These are phyloP conservation scores for Automeris io DNA, from an alignment of 2,888 invertebrate genomes.

Conservation along the genomic window DNA sequence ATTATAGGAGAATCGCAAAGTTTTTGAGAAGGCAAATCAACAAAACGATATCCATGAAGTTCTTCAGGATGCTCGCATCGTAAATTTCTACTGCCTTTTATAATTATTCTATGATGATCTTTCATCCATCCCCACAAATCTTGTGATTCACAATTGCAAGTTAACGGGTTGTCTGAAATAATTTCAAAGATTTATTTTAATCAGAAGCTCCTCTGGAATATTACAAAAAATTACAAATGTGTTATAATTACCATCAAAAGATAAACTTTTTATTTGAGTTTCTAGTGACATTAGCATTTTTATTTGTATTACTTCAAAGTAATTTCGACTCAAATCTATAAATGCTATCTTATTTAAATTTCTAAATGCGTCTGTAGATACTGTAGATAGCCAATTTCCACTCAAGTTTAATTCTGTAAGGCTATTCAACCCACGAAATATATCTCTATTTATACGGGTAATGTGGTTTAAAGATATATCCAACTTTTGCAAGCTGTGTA, in stretches of 20 bases:
- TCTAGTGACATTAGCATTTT: conserved; percentile 87
- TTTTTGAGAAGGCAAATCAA: conserved; percentile 86
- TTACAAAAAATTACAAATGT: not conserved
- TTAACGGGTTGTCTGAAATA: conserved; percentile 88
- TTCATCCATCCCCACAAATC: conserved; percentile 95
- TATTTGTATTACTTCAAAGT: conserved; percentile 86
- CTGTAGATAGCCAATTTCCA: conserved; percentile 88
- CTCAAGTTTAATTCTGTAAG: conserved; percentile 86
- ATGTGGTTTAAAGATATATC: conserved; percentile 91
- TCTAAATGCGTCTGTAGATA: conserved; percentile 87
- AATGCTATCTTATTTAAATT: conserved; percentile 84
- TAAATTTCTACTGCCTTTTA: conserved; percentile 78
- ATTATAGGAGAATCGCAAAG: conserved; percentile 91
- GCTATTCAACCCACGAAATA: conserved; percentile 86
- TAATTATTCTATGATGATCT: conserved; percentile 87
- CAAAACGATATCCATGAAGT: conserved; percentile 84
- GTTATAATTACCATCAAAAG: conserved; percentile 84
- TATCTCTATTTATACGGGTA: conserved; percentile 83
- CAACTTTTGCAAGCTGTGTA: conserved; percentile 85
- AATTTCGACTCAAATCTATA: conserved; percentile 89
- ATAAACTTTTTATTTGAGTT: conserved; percentile 86
- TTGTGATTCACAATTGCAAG: conserved; percentile 93
- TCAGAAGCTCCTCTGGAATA: not conserved
- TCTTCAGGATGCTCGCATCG: conserved; percentile 91
- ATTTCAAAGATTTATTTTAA: conserved; percentile 1